phyloP scores from a whole-genome alignment of 2,113 vertebrate genomes.

The Naja naja region DNA sequence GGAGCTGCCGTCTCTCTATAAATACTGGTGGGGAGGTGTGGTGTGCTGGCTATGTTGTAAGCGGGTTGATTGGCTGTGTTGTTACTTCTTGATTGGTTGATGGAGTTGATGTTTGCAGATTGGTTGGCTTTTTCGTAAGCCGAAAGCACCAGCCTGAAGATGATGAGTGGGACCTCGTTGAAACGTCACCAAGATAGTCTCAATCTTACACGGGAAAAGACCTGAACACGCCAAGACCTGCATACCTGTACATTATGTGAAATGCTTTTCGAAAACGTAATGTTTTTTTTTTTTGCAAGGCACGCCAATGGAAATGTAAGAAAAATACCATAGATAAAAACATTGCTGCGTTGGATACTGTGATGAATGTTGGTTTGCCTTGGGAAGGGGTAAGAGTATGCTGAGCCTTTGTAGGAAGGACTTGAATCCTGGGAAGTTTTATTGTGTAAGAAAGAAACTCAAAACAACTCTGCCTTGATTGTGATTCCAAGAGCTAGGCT shows the following conservation, averaged over 20 bases:
- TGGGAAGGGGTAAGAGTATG: neutral
- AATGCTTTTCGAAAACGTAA: neutral
- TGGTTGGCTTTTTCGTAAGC: too few relatives aligned
- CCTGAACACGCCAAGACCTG: too few relatives aligned
- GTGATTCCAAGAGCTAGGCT: neutral
- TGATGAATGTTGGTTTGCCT: neutral
- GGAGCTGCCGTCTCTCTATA: too few relatives aligned
- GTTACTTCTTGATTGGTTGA: too few relatives aligned
- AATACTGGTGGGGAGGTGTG: too few relatives aligned
- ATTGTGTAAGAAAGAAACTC: neutral
- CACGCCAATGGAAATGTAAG: neutral
- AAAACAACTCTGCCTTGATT: neutral
- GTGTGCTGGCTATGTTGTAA: too few relatives aligned
- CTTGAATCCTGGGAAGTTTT: neutral
- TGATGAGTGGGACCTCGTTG: too few relatives aligned
- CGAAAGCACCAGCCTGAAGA: too few relatives aligned
- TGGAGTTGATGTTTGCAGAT: too few relatives aligned
- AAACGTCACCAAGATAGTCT: too few relatives aligned
- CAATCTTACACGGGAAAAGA: too few relatives aligned
- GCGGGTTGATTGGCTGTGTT: too few relatives aligned
- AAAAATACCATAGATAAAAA: neutral
- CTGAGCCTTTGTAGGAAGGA: neutral
- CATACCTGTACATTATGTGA: fast-evolving
- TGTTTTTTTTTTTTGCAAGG: neutral
- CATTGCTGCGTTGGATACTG: neutral